Evolutionary conservation across 1,140 invertebrate genomes (phyloP).

Genomic region (Drosophila eugracilis): DNA sequence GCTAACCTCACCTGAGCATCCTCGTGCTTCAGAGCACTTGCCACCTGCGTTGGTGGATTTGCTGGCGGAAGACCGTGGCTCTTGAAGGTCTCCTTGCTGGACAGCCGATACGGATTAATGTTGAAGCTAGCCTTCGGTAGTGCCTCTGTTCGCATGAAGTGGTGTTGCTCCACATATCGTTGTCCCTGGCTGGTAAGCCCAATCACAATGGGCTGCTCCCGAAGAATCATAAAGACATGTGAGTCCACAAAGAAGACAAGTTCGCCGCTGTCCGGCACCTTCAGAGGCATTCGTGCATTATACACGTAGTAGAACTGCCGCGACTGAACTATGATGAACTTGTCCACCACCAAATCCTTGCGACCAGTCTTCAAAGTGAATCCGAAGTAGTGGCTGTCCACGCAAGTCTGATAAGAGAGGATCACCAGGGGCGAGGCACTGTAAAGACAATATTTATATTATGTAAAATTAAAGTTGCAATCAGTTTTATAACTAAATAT

Average conservation of each 20-base stretch:
- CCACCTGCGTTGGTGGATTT: slow-evolving; percentile 44
- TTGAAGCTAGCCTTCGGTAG: slow-evolving; percentile 63
- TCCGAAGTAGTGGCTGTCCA: slow-evolving; percentile 78
- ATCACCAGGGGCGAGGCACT: slow-evolving; percentile 53
- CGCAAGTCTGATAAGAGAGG: slow-evolving; percentile 67
- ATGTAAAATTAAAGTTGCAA: not conserved
- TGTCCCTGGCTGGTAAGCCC: slow-evolving; percentile 40
- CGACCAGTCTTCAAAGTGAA: slow-evolving; percentile 61
- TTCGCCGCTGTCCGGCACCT: slow-evolving; percentile 35
- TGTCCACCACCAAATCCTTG: slow-evolving; percentile 63
- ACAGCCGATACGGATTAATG: slow-evolving; percentile 67
- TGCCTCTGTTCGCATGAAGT: slow-evolving; percentile 72
- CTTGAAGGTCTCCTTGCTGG: slow-evolving; percentile 47
- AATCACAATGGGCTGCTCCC: slow-evolving; percentile 75
- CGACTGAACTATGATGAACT: slow-evolving; percentile 76
- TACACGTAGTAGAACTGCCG: slow-evolving; percentile 73
- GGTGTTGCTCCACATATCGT: slow-evolving; percentile 74
- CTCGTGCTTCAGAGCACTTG: slow-evolving; percentile 46
- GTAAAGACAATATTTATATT: not conserved
- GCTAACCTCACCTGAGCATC: slow-evolving; percentile 49
- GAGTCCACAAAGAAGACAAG: slow-evolving; percentile 76
- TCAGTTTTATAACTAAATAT: too few species aligned
- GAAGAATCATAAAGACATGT: slow-evolving; percentile 69
- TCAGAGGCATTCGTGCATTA: slow-evolving; percentile 58
- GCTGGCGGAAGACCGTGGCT: slow-evolving; percentile 35